Evolutionary conservation across 2,888 invertebrate species (phyloP).

Genomic region (Hesperia comma): DNA sequence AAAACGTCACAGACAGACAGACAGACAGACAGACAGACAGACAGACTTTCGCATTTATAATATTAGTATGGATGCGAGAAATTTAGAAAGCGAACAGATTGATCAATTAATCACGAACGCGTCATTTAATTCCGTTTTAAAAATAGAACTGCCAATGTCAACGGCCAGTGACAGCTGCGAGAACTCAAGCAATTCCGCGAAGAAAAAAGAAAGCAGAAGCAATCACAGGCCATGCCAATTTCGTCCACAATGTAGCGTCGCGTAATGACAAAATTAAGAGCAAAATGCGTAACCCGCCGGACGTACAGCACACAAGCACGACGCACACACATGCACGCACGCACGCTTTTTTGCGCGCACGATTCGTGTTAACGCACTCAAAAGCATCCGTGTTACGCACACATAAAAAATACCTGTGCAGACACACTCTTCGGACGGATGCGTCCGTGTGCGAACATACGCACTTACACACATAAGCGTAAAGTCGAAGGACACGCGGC

Average conservation of each 20-base stretch:
- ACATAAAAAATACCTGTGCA: slow-evolving; percentile 51
- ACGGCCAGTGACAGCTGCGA: slow-evolving; percentile 30
- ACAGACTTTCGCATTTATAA: too few relatives aligned
- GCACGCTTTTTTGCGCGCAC: slow-evolving; percentile 58
- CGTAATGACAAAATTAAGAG: slow-evolving; percentile 72
- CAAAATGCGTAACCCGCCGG: slow-evolving; percentile 54
- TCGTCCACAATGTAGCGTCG: slow-evolving; percentile 57
- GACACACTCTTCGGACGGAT: slow-evolving; percentile 56
- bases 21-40: too few relatives aligned
- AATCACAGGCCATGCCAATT: slow-evolving; percentile 55
- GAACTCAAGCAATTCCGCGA: slow-evolving; percentile 24
- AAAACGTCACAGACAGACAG: too few relatives aligned
- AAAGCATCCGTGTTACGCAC: slow-evolving; percentile 61
- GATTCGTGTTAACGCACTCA: slow-evolving; percentile 64
- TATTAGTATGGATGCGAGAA: too few relatives aligned
- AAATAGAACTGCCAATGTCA: slow-evolving; percentile 28
- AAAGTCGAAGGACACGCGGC: slow-evolving; percentile 77
- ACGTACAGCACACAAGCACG: slow-evolving; percentile 40
- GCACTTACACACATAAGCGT: slow-evolving; percentile 67
- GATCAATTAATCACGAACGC: slow-evolving; percentile 7
- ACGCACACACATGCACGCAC: slow-evolving; percentile 46
- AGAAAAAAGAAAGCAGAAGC: slow-evolving; percentile 45
- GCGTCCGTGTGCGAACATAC: slow-evolving; percentile 49
- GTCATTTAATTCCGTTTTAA: slow-evolving; percentile 17
- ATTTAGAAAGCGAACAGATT: slow-evolving; percentile 1